phyloP scores from a whole-genome alignment of 2,888 invertebrate species.

The Acleris cristana region DNA sequence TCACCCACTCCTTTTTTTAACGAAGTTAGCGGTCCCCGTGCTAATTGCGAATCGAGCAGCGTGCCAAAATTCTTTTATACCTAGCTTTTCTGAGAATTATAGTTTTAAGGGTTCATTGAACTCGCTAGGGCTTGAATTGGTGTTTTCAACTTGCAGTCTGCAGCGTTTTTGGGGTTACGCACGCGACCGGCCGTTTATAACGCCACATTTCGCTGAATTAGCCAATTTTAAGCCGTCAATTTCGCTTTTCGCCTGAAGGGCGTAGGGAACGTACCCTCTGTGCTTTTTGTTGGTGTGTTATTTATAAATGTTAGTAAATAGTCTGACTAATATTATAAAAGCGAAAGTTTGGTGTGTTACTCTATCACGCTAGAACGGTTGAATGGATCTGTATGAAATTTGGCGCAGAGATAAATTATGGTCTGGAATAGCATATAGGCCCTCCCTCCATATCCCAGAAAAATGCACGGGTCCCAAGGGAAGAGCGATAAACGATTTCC shows the following conservation, averaged over 20 bases:
- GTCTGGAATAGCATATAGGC: no score
- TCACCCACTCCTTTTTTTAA: conserved; percentile 27
- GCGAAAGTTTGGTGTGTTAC: no score
- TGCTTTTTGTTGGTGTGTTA: background rate
- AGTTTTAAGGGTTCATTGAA: conserved; percentile 58
- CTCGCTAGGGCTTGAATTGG: conserved; percentile 61
- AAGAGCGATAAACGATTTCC: no score
- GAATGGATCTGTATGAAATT: no score
- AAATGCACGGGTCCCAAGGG: no score
- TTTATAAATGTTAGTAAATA: no score
- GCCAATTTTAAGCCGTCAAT: conserved; percentile 18
- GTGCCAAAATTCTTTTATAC: conserved; percentile 70
- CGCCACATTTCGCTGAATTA: conserved; percentile 16
- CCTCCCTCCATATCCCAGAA: no score
- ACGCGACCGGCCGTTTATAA: conserved; percentile 34
- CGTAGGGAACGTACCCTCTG: conserved; percentile 2
- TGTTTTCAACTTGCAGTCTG: conserved; percentile 41
- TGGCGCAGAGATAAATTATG: no score
- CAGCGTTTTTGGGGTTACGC: conserved; percentile 30
- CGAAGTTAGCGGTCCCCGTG: conserved; percentile 50
- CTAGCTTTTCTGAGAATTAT: conserved; percentile 64
- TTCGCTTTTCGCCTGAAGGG: conserved; percentile 8
- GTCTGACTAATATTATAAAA: no score
- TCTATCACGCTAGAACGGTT: no score
- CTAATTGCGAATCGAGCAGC: conserved; percentile 65